phyloP scores from a whole-genome alignment of 2,888 invertebrate genomes.

The Ferrisia virgata region DNA sequence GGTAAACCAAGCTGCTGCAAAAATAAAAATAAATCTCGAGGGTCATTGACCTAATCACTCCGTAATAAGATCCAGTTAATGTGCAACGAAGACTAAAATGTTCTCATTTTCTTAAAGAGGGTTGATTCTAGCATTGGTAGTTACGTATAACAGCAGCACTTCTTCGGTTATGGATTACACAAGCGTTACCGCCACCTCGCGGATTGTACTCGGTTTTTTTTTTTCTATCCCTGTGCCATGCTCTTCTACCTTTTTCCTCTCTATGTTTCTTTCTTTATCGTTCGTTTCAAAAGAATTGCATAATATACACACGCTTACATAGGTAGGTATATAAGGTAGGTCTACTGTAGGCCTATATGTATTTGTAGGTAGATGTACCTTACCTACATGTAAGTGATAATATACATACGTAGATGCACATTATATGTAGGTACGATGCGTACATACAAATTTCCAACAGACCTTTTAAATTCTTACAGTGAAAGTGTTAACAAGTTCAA shows the following conservation, averaged over 20 bases:
- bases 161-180: neutral
- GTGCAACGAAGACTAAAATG: neutral
- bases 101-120: neutral
- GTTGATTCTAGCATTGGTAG: neutral
- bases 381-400: no score
- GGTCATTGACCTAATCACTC: neutral
- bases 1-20: neutral
- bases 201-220: neutral
- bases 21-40: neutral
- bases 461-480: constrained; percentile 15
- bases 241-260: neutral
- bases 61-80: neutral
- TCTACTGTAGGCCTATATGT: no score
- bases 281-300: neutral
- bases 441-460: neutral
- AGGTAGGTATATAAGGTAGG: no score
- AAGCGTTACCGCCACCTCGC: neutral
- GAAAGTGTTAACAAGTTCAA: constrained; percentile 3
- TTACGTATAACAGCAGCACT: neutral
- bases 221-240: no score
- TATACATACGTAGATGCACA: neutral
- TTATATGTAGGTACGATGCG: neutral
- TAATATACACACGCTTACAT: neutral
- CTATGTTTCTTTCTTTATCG: neutral
- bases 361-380: no score